phyloP scores from a whole-genome alignment of 2,113 vertebrate genomes.

The Oryctolagus cuniculus region DNA sequence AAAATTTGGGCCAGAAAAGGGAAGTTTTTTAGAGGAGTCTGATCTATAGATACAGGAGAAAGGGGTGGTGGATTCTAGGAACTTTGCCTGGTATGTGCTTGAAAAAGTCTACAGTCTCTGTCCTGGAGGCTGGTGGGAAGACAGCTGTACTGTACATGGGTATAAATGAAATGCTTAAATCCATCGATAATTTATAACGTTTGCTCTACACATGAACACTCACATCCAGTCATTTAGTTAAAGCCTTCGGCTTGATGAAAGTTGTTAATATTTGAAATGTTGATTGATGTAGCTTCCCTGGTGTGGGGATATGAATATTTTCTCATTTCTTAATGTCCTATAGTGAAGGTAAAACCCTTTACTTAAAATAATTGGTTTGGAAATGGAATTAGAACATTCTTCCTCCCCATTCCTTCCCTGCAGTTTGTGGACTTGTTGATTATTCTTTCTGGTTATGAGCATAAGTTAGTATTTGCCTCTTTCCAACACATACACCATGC shows the following conservation, averaged over 20 bases:
- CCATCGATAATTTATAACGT: constrained; percentile 42
- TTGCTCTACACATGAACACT: constrained; percentile 47
- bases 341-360: constrained; percentile 69
- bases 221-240: constrained; percentile 53
- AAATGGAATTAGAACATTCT: constrained; percentile 64
- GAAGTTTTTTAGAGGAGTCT: not conserved
- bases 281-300: constrained; percentile 65
- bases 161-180: constrained; percentile 40
- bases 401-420: not conserved
- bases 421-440: constrained; percentile 57
- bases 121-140: not conserved
- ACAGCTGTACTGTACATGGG: not conserved
- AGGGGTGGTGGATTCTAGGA: not conserved
- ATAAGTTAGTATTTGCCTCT: constrained; percentile 29
- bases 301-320: constrained; percentile 66
- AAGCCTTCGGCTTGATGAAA: constrained; percentile 71
- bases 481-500: not conserved
- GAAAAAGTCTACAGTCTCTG: not conserved
- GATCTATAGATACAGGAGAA: not conserved
- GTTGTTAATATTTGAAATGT: constrained; percentile 72
- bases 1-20: not conserved
- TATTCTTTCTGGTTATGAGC: constrained; percentile 31
- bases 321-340: constrained; percentile 72
- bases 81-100: not conserved
- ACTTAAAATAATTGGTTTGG: constrained; percentile 75